phyloP scores from a whole-genome alignment of 2,113 vertebrate genomes.

The Leiothrix lutea region DNA sequence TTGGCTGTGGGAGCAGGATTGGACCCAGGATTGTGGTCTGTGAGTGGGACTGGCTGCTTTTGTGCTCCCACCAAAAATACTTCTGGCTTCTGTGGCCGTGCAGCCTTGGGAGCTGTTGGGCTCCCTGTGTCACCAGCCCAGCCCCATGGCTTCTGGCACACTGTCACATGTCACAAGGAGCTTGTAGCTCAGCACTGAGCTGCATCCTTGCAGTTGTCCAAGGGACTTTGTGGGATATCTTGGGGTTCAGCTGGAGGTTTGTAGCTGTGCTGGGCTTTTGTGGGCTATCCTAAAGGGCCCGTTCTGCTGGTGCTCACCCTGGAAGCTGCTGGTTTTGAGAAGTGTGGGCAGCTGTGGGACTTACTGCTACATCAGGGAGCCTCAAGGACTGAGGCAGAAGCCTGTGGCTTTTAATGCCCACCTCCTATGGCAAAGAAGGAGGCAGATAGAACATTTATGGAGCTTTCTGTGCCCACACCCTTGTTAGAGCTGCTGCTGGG shows the following conservation, averaged over 20 bases:
- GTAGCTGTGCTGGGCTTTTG: neutral
- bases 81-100: neutral
- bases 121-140: neutral
- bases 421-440: neutral
- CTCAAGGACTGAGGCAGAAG: neutral
- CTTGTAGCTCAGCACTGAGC: neutral
- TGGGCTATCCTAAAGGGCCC: neutral
- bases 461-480: neutral
- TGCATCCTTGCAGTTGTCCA: neutral
- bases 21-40: neutral
- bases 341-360: neutral
- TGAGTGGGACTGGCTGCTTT: neutral
- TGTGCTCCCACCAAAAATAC: neutral
- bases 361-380: neutral
- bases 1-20: neutral
- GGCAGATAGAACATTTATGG: neutral
- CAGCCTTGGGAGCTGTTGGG: neutral
- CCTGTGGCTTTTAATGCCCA: neutral
- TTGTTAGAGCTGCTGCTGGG: neutral
- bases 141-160: neutral
- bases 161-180: neutral
- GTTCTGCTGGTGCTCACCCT: neutral
- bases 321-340: neutral
- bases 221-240: neutral
- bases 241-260: neutral